These are phyloP conservation scores for Pyrocephalus nanus DNA, from an alignment of 2,797 vertebrate genomes.

Conservation along the genomic window DNA sequence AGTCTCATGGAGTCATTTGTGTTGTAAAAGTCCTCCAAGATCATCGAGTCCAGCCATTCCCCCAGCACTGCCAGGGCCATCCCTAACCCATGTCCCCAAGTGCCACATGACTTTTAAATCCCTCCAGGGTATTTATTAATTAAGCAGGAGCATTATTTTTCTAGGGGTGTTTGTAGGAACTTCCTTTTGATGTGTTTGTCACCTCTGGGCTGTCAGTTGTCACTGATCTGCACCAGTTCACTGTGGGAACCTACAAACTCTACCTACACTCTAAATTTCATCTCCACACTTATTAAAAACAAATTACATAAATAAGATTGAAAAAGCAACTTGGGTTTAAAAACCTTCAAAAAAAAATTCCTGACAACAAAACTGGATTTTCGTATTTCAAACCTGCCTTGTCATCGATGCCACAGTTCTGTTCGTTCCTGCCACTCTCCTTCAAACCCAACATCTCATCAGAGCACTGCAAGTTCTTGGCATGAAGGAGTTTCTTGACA, in stretches of 20 bases:
- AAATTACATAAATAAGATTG: neutral
- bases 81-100: neutral
- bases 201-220: neutral
- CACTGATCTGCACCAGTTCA: neutral
- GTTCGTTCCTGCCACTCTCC: neutral
- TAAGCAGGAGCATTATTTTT: neutral
- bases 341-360: neutral
- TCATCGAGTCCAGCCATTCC: fast-evolving
- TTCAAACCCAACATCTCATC: neutral
- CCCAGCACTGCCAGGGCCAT: neutral
- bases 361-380: neutral
- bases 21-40: neutral
- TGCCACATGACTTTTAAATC: neutral
- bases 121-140: neutral
- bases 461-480: neutral
- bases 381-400: neutral
- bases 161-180: neutral
- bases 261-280: neutral
- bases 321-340: neutral
- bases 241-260: neutral
- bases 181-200: neutral
- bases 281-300: neutral
- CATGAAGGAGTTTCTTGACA: neutral
- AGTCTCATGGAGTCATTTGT: neutral
- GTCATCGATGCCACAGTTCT: neutral